Conservation (phyloP, 2,797 vertebrate genomes). For the Acipenser oxyrinchus region DNA sequence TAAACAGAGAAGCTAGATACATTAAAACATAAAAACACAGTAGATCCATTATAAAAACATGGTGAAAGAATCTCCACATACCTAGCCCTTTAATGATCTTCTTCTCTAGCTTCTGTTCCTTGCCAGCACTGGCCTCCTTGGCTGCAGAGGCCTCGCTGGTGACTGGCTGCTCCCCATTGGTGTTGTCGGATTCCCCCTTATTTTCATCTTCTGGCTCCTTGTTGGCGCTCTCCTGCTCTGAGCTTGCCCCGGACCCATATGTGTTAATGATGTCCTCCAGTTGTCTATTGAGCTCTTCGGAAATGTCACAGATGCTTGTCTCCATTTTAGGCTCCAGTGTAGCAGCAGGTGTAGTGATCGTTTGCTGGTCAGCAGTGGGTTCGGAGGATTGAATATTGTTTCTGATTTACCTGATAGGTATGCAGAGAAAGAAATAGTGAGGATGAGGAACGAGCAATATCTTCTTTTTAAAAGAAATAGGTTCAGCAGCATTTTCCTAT, state of each 20-base stretch:
- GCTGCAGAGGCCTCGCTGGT: slow-evolving; percentile 35
- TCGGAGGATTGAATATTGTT: slow-evolving; percentile 42
- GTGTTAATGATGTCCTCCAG: slow-evolving; percentile 81
- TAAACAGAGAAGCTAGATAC: too few species aligned
- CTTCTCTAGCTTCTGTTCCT: slow-evolving; percentile 88
- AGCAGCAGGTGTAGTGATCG: background rate
- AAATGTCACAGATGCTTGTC: slow-evolving; percentile 38
- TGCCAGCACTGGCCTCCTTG: slow-evolving; percentile 48
- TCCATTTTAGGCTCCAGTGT: background rate
- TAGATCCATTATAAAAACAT: background rate
- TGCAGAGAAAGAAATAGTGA: too few species aligned
- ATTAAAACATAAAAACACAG: background rate
- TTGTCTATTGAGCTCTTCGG: slow-evolving; percentile 66
- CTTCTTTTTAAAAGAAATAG: too few species aligned
- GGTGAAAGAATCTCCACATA: slow-evolving; percentile 31
- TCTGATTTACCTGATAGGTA: slow-evolving; percentile 2
- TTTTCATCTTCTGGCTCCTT: slow-evolving; percentile 33
- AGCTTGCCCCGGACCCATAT: slow-evolving; percentile 51
- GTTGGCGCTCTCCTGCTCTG: slow-evolving; percentile 38
- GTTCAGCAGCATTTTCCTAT: too few species aligned
- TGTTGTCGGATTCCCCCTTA: slow-evolving; percentile 51
- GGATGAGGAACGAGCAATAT: too few species aligned
- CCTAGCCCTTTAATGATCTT: slow-evolving; percentile 92
- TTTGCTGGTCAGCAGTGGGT: slow-evolving; percentile 29
- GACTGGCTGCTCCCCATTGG: slow-evolving; percentile 34